phyloP scores from a whole-genome alignment of 2,888 invertebrate genomes.

The Acanthopleura granulata region DNA sequence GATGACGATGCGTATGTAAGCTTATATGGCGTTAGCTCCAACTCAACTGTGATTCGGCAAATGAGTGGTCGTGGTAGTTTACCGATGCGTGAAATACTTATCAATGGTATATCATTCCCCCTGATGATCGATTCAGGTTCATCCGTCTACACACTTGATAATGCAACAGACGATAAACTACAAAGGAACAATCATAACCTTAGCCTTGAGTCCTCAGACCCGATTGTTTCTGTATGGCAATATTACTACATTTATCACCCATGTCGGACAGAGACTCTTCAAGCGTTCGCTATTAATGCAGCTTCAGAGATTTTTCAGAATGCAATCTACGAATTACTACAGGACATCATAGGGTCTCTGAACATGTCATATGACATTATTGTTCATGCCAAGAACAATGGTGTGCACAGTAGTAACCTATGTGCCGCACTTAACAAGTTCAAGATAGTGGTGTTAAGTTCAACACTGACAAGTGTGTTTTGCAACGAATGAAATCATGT shows the following conservation, averaged over 20 bases:
- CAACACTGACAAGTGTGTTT: slow-evolving; percentile 26
- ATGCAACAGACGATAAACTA: not conserved
- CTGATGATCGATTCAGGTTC: slow-evolving; percentile 21
- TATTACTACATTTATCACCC: slow-evolving; percentile 36
- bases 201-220: not conserved
- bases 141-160: slow-evolving; percentile 20
- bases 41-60: not conserved
- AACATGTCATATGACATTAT: slow-evolving; percentile 25
- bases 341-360: slow-evolving; percentile 12
- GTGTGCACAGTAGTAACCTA: slow-evolving; percentile 23
- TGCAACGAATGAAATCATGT: not conserved
- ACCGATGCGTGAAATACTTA: not conserved
- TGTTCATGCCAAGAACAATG: slow-evolving; percentile 17
- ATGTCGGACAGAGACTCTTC: slow-evolving; percentile 29
- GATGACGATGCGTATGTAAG: not conserved
- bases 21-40: not conserved
- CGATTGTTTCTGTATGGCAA: slow-evolving; percentile 23
- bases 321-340: slow-evolving; percentile 13
- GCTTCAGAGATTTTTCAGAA: not conserved
- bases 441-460: slow-evolving; percentile 24
- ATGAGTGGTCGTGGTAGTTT: not conserved
- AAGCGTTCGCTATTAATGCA: slow-evolving; percentile 23
- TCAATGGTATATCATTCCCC: not conserved
- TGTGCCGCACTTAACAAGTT: slow-evolving; percentile 22
- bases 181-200: not conserved